Conservation (phyloP, 2,888 invertebrate genomes). For the Craniophora ligustri region DNA sequence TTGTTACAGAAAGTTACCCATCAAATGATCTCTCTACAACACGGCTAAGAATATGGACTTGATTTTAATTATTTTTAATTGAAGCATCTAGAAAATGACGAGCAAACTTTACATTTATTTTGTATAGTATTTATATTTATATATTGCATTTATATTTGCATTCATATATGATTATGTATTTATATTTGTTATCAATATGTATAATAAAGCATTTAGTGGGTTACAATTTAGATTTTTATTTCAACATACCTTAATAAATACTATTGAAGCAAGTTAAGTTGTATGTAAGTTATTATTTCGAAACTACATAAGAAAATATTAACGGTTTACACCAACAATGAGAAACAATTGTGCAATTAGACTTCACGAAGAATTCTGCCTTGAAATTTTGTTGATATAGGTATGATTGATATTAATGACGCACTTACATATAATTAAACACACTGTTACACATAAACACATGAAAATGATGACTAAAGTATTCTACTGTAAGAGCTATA, state of each 20-base stretch:
- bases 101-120: constrained; percentile 59
- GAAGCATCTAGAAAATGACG: constrained; percentile 62
- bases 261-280: too few relatives aligned
- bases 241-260: background rate
- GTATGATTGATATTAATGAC: too few relatives aligned
- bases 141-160: background rate
- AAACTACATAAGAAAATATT: too few relatives aligned
- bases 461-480: too few relatives aligned
- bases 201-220: constrained; percentile 65
- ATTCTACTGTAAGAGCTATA: too few relatives aligned
- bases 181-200: constrained; percentile 32
- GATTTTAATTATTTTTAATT: constrained; percentile 43
- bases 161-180: background rate
- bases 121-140: background rate
- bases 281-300: too few relatives aligned
- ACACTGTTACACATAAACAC: too few relatives aligned
- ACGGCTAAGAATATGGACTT: constrained; percentile 51
- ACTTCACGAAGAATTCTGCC: too few relatives aligned
- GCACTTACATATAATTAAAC: too few relatives aligned
- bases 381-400: too few relatives aligned
- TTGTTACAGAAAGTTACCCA: constrained; percentile 38
- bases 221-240: constrained; percentile 39
- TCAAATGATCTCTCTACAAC: constrained; percentile 49
- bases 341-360: too few relatives aligned
- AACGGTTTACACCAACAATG: too few relatives aligned